Evolutionary conservation across 2,113 vertebrate genomes (phyloP), one percentile per base, ranked within the genome.

Genomic region (Pterophyllum scalare): DNA sequence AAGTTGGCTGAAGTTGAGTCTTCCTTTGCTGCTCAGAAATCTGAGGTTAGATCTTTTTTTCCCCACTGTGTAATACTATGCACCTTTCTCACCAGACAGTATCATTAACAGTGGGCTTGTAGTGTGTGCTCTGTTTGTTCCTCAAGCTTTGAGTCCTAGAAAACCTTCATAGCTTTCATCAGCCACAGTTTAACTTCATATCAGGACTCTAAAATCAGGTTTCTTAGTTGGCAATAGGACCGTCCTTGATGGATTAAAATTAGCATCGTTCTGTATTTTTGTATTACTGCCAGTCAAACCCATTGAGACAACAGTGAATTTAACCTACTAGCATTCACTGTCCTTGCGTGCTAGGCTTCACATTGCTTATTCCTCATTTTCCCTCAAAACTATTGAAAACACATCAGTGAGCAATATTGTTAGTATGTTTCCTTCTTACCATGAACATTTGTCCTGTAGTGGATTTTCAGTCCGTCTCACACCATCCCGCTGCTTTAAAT

Each of bases 1-100:
- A 96, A 90, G 91, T 89, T 97, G 88, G 95, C 92, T 72, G 97
- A 99, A 85, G 79, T 97, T 75, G 97, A 99, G 94, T 91, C 94
- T 80, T 88, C 96, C 52, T 96, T 97, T 80, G 22, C 95, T 79
- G 26, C 96, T 67, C 97, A 97, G 80, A 98, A 95, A 91, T 96
- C 96, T 61, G 98, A 99, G 97, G 98, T 99, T 92, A 65, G 90
- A 61, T 57, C 13, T 26, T 7, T 0, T 9, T 83, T 38, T 38
- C 3, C 5, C 8, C 31, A 17, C 14, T 74, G 22, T 70, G 40
- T 52, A 3, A 38, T 24, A 17, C 6, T 59, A 15, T 24, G 3
- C 20, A 7, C 10, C 3, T 80, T 52, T 77, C 19, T 56, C 26
- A 28, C 4, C 10, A 3, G 8, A 24, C 35, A 31, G 49, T 52